A percentile compares a stretch with the other conserved stretches of the same genome.
These are phyloP conservation scores for Xiphias gladius DNA, from an alignment of 2,113 vertebrate genomes.

Conservation along the genomic window DNA sequence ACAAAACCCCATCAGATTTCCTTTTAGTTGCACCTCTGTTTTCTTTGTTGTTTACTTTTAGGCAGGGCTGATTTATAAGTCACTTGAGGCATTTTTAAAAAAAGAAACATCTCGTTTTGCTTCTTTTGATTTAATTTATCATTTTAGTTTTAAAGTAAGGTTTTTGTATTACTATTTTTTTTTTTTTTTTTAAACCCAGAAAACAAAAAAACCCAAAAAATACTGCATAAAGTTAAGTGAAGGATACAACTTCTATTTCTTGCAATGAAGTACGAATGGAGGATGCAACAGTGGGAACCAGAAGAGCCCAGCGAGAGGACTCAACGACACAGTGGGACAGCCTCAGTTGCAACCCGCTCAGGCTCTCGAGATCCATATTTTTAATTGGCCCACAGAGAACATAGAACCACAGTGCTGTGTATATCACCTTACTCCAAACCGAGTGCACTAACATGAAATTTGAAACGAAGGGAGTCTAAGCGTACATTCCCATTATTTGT, in stretches of 20 bases:
- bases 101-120: neutral
- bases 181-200: no score
- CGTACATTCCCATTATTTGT: conserved; percentile 53
- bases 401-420: conserved; percentile 24
- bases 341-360: conserved; percentile 49
- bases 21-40: neutral
- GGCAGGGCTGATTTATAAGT: neutral
- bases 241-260: neutral
- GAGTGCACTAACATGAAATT: conserved; percentile 50
- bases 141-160: neutral
- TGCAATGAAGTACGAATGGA: neutral
- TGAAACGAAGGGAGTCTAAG: conserved; percentile 51
- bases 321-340: conserved; percentile 40
- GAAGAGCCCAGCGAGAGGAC: conserved; percentile 51
- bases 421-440: conserved; percentile 30
- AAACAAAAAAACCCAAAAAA: neutral
- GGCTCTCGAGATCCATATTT: conserved; percentile 68
- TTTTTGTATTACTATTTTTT: neutral
- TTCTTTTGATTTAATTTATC: neutral
- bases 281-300: neutral
- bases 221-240: neutral
- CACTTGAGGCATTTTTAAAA: neutral
- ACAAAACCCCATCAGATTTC: neutral
- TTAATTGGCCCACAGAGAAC: conserved; percentile 78
- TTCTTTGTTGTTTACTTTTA: neutral